Evolutionary conservation across 2,113 vertebrate species (phyloP).

Genomic region (Oncorhynchus keta): DNA sequence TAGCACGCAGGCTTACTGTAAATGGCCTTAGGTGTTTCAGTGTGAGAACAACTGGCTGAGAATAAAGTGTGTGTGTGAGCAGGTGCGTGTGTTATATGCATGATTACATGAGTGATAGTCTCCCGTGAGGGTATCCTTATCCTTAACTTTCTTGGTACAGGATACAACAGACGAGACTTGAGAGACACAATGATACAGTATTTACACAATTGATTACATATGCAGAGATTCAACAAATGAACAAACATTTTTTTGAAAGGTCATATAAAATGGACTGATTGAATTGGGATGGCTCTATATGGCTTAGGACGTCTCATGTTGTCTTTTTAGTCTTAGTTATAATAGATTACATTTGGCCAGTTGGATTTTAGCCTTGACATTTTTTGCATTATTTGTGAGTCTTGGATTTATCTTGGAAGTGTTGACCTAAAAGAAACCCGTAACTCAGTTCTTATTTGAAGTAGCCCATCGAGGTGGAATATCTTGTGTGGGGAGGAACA

Average conservation of each 20-base stretch:
- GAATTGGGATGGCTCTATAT: not conserved
- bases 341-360: not conserved
- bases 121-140: not conserved
- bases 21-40: constrained; percentile 1
- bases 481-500: constrained; percentile 7
- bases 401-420: not conserved
- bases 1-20: not conserved
- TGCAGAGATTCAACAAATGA: not conserved
- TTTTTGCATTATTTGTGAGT: not conserved
- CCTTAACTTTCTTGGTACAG: no score
- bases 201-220: not conserved
- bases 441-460: no score
- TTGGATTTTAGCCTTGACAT: not conserved
- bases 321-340: not conserved
- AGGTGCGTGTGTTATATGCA: not conserved
- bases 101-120: not conserved
- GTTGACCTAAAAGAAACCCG: not conserved
- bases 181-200: not conserved
- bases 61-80: not conserved
- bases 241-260: not conserved
- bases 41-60: not conserved
- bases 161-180: not conserved
- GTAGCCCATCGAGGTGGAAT: constrained; percentile 24
- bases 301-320: not conserved
- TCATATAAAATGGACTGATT: not conserved